Evolutionary conservation across 2,888 invertebrate species (phyloP), one percentile per base, ranked within the genome.

Genomic region (Nesidiocoris tenuis): DNA sequence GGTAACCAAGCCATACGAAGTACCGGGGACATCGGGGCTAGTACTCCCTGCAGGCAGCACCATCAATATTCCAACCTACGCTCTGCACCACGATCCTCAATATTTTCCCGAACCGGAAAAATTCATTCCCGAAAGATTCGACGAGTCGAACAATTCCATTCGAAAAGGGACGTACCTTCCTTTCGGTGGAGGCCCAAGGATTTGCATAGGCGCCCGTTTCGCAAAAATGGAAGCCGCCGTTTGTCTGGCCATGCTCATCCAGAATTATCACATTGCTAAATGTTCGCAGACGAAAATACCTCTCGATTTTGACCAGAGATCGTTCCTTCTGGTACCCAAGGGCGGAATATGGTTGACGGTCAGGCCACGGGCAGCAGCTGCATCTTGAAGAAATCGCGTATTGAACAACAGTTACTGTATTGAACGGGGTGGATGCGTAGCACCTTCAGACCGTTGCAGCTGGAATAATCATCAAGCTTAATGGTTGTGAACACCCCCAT

Each of bases 1-100:
- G 7, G 76, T 78, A 22, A 75, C 76, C 9, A 79, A 78, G 39
- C 79, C 79, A 12, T 82, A 80, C 78, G 75, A 76, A 59, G 23
- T 82, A 5, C 81, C 81, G 0, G 72, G 66, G 9, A 71, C 72
- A 5, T n/a, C n/a, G n/a, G 67, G 71, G 57, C 16, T 71, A 5
- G 18, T 71, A 17, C 75, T 78, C 7, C 66, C 54, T 24, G 74
- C n/a, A 71, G 77, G 61, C 9, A 64, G 56, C 1, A 22, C 56
- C 2, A 25, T 76, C 19, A 23, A 17, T 1, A 71, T 77, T 7
- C 77, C 77, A 0, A 39, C 66, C 17, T 61, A 70, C 63, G 76
- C 77, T 1, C 18, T 79, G 0, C 79, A 79, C 54, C 67, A 64
- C 54, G 78, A 79, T 24, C 78, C 79, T 3, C 70, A 70, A 39